Base-by-base conservation (phyloP, 1,140 invertebrate species). In the Leptopilina boulardi region DNA sequence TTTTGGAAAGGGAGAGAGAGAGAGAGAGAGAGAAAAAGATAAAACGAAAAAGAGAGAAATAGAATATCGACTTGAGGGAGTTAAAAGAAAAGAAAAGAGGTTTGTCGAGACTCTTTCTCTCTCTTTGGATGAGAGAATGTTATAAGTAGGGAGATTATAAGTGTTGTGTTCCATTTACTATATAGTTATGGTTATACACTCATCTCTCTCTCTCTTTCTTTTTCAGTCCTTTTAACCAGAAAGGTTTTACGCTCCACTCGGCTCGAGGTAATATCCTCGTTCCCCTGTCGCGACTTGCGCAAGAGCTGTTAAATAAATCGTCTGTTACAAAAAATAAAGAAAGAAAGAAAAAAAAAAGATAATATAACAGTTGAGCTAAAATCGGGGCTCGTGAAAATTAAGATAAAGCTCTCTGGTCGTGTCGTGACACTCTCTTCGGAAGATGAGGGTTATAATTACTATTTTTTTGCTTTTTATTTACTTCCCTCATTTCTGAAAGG, bases 101-200 rank as follows among this genome's bases (percentile, higher is more conserved):
- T 66, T 66, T 30, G 59, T 30, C 19, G 56, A 59, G 56, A 59
- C 56, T 26, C 41, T 11, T 30, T 38, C 34, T 38, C 34, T 38
- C 34, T 38, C 34, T 38, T 38, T 66, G 59, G 59, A 34, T 66
- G 59, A 66, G 59, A 23, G 13, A 66, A 66, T 66, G 26, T 66
- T 66, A 66, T 66, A 66, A 30, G 59, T 76, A 80, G 78, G 78
- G 82, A 85, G 85, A 86, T 86, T 86, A 83, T 82, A 82, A 85
- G 81, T 78, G 84, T 86, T 84, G 77, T 84, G 80, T 85, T 85
- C 81, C 85, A 85, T 86, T 86, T 84, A 80, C 85, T 71, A 71
- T 56, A 23, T 66, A 34, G 59, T 66, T 66, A 66, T 66, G 21
- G 54, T 19, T 23, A 23, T 59, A 59, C 21, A 66, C 23, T 66